These are phyloP conservation scores for Bubo blakistoni DNA, from an alignment of 2,113 vertebrate species.

Conservation along the genomic window DNA sequence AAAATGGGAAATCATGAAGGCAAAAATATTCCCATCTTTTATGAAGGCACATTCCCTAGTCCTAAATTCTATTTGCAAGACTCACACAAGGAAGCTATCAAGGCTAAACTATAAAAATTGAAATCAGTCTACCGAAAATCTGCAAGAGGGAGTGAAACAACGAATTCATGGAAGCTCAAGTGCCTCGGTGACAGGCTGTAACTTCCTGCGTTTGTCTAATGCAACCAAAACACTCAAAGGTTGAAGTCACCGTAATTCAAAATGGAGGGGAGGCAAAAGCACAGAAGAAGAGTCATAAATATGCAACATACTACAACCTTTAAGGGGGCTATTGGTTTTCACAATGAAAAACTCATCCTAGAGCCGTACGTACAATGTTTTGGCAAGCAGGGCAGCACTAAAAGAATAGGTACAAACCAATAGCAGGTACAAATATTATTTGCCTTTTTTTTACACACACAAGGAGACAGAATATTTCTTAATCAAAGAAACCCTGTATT, in stretches of 20 bases:
- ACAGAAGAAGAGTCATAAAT: not conserved
- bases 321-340: not conserved
- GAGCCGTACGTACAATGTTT: fast-evolving
- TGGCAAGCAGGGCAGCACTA: not conserved
- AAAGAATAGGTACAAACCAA: not conserved
- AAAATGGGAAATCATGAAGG: not conserved
- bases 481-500: not conserved
- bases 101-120: not conserved
- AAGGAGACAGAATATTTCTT: not conserved
- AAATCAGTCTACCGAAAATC: not conserved
- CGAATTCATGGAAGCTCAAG: not conserved
- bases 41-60: not conserved
- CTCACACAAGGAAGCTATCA: not conserved
- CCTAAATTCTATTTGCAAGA: not conserved
- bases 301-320: not conserved
- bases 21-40: not conserved
- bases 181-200: not conserved
- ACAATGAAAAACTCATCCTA: not conserved
- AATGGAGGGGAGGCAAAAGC: not conserved
- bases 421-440: not conserved
- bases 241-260: not conserved
- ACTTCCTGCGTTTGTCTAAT: not conserved
- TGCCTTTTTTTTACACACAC: not conserved
- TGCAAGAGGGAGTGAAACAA: not conserved
- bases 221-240: not conserved